Conservation (phyloP, 2,113 vertebrate genomes). For the Leucopsar rothschildi region DNA sequence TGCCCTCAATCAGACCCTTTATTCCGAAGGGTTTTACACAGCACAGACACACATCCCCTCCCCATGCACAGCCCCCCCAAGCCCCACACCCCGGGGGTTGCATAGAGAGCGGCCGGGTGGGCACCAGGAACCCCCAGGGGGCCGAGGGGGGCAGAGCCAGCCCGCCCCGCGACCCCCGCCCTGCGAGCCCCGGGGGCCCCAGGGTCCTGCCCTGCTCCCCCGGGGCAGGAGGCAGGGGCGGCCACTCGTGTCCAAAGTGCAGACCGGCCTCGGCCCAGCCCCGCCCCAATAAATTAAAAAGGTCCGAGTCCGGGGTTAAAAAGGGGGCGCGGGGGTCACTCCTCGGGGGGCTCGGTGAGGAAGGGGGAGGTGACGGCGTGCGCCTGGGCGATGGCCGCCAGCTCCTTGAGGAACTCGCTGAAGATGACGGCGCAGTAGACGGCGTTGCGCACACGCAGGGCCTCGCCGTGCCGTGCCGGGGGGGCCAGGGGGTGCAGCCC, state of each 20-base stretch:
- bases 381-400: constrained; percentile 92
- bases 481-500: not conserved
- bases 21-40: constrained; percentile 5
- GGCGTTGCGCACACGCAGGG: constrained; percentile 89
- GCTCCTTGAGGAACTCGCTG: constrained; percentile 94
- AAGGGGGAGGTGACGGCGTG: constrained; percentile 90
- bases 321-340: constrained; percentile 58
- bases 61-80: not conserved
- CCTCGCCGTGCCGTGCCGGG: constrained; percentile 76
- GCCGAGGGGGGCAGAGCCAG: constrained; percentile 40
- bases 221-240: not conserved
- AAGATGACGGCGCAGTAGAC: constrained; percentile 95
- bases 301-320: constrained; percentile 33
- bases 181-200: not conserved
- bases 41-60: constrained; percentile 10
- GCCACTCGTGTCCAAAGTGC: not conserved
- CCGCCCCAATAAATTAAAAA: constrained; percentile 78
- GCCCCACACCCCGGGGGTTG: not conserved
- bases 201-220: constrained; percentile 7
- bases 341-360: constrained; percentile 79
- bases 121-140: not conserved
- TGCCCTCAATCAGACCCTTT: constrained; percentile 13
- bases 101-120: not conserved
- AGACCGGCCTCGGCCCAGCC: constrained; percentile 64
- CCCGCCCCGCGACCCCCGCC: not conserved